phyloP scores from a whole-genome alignment of 2,797 vertebrate species.

The Lagodon rhomboides region DNA sequence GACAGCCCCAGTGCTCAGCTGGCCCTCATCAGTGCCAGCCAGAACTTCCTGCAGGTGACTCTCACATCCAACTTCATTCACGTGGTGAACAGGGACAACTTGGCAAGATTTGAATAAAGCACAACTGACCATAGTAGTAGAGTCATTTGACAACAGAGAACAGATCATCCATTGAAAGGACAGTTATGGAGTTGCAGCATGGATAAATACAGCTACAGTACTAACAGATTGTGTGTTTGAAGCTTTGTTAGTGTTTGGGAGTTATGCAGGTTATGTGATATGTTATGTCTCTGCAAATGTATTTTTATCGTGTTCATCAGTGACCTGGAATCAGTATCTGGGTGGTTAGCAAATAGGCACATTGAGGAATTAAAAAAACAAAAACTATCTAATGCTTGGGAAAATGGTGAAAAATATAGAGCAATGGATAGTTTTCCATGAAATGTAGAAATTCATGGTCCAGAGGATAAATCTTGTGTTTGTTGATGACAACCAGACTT shows the following conservation, averaged over 20 bases:
- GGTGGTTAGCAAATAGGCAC: not conserved
- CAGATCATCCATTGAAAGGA: too few species aligned
- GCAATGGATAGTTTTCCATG: not conserved
- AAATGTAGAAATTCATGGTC: not conserved
- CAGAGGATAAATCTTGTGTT: not conserved
- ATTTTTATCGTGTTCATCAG: not conserved
- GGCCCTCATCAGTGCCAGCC: constrained; percentile 94
- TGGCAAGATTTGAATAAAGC: not conserved
- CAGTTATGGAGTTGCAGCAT: not conserved
- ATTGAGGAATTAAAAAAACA: not conserved
- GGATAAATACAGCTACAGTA: not conserved
- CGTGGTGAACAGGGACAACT: not conserved
- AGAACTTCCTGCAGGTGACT: constrained; percentile 96
- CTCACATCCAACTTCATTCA: not conserved
- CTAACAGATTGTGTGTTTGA: not conserved
- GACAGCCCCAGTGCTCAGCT: constrained; percentile 97
- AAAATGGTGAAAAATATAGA: not conserved
- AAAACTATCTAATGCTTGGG: not conserved
- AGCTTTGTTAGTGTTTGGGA: not conserved
- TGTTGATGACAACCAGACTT: not conserved
- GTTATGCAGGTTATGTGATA: not conserved
- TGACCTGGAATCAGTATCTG: not conserved
- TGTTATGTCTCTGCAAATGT: not conserved
- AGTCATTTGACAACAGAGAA: not conserved
- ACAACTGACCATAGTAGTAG: too few species aligned